Conservation (phyloP, 2,113 vertebrate genomes). For the Casuarius casuarius region DNA sequence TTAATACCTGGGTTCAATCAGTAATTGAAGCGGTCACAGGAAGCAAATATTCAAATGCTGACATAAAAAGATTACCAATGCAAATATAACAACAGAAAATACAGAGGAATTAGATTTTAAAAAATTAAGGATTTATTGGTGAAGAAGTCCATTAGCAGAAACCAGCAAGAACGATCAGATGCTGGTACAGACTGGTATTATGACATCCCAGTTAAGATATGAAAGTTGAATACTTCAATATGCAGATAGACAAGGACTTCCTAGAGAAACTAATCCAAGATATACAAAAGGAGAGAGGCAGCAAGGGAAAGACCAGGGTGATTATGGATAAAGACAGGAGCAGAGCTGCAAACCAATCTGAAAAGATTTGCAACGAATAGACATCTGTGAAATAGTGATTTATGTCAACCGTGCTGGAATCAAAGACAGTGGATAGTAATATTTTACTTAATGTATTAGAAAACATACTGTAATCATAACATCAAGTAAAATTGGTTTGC, state of each 20-base stretch:
- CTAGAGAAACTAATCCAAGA: not conserved
- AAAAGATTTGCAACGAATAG: not conserved
- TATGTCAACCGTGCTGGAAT: not conserved
- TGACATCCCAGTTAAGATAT: not conserved
- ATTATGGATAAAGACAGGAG: not conserved
- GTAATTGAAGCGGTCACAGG: not conserved
- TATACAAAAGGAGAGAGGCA: not conserved
- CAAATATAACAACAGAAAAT: not conserved
- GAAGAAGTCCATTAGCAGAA: not conserved
- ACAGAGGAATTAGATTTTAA: not conserved
- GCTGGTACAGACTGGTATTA: not conserved
- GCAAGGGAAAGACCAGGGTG: not conserved
- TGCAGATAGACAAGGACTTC: not conserved
- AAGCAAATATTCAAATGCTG: not conserved
- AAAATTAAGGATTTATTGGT: not conserved
- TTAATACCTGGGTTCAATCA: not conserved
- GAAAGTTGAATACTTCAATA: not conserved
- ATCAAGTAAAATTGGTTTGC: not conserved
- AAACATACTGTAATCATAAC: not conserved
- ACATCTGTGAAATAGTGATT: rapidly evolving
- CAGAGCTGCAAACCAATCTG: not conserved
- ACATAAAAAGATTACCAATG: not conserved
- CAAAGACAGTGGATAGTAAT: rapidly evolving
- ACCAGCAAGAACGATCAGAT: not conserved
- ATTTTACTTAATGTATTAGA: rapidly evolving